A percentile compares a stretch with the other conserved stretches of the same genome.
Conservation (phyloP, 1,140 invertebrate species). For the Saxidomus purpurata region DNA sequence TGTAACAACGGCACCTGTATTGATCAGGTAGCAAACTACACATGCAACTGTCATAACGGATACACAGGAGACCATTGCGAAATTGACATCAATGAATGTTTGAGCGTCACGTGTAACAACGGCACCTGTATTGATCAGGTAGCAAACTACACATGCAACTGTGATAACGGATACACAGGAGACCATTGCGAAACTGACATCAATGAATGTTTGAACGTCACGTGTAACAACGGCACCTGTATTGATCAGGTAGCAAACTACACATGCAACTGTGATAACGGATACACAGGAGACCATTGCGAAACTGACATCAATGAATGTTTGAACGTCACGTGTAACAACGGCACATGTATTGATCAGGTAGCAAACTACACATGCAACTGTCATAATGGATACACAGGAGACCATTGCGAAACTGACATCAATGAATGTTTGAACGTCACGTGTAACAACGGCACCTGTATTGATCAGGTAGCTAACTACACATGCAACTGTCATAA, state of each 20-base stretch:
- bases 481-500: constrained; percentile 8
- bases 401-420: constrained; percentile 50
- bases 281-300: background rate
- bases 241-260: background rate
- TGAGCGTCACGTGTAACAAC: constrained; percentile 9
- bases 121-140: too few relatives aligned
- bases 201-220: background rate
- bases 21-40: too few relatives aligned
- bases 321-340: background rate
- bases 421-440: background rate
- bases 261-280: background rate
- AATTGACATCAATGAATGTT: background rate
- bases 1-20: constrained; percentile 62
- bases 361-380: too few relatives aligned
- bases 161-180: too few relatives aligned
- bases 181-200: background rate
- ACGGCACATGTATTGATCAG: too few relatives aligned
- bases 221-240: background rate
- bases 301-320: constrained; percentile 19
- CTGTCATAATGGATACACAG: too few relatives aligned
- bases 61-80: constrained; percentile 57
- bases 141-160: too few relatives aligned
- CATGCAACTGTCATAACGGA: constrained; percentile 51
- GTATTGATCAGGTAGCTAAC: background rate
- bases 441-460: background rate